Evolutionary conservation across 2,888 invertebrate genomes (phyloP), one percentile per base, ranked within the genome.

Genomic region (Chirona hameri): DNA sequence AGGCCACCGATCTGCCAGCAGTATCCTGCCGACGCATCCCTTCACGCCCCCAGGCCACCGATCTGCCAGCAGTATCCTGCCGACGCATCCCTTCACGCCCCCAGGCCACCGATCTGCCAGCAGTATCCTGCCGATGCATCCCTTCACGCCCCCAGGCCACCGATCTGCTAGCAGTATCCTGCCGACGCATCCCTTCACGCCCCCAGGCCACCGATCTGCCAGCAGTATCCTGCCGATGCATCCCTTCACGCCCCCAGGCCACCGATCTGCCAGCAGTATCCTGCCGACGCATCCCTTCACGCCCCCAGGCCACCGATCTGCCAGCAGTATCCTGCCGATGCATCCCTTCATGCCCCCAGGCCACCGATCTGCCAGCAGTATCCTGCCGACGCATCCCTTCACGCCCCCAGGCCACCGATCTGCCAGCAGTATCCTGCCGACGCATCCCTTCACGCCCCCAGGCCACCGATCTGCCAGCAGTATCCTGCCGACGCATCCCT

Each of bases 1-100:
- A 0, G 7, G 7, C 4, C 39, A 15, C 90, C 90, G 88, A 93
- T 97, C 97, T 87, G 97, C 97, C 87, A 97, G 91, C 86, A 96
- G 92, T 90, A 98, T 97, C 88, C 97, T 92, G 24, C 96, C 96
- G 87, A 96, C n/a, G n/a, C n/a, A n/a, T n/a, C n/a, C n/a, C n/a
- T n/a, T n/a, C n/a, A 29, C 27, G 29, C 18, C 29, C 15, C 5
- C 29, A 0, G 7, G 7, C 4, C 39, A 15, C 90, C 90, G 88
- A 93, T 97, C 97, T 87, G 97, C 97, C 87, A 97, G 91, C 86
- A 96, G 92, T 90, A 98, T 97, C 88, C 97, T 92, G 24, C 96
- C 96, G 87, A 96, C n/a, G n/a, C n/a, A n/a, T n/a, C n/a, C n/a
- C n/a, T n/a, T n/a, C n/a, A 29, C 27, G 29, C 18, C 29, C 15